Conservation (phyloP, 2,888 invertebrate genomes). For the Meiosimyza decipiens region DNA sequence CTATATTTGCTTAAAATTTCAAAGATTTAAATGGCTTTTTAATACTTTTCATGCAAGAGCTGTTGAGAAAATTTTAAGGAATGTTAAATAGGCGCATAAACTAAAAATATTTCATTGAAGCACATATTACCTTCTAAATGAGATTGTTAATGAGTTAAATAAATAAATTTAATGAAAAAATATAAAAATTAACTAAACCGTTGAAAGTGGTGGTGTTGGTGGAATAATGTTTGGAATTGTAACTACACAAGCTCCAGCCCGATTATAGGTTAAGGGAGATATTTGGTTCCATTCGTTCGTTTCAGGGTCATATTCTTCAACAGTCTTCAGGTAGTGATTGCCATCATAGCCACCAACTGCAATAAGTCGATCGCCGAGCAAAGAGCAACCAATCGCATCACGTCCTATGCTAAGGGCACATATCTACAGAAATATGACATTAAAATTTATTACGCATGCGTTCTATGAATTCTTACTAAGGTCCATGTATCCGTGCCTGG, state of each 20-base stretch:
- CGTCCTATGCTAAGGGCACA: constrained; percentile 85
- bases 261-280: constrained; percentile 81
- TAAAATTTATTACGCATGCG: too few relatives aligned
- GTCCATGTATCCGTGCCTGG: constrained; percentile 87
- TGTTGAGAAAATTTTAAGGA: constrained; percentile 2
- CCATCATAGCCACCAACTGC: constrained; percentile 94
- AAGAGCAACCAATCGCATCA: constrained; percentile 89
- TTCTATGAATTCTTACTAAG: constrained; percentile 66
- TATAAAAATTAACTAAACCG: constrained; percentile 63
- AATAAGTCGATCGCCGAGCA: constrained; percentile 80
- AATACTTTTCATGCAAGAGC: constrained; percentile 22
- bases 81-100: constrained; percentile 25
- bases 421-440: constrained; percentile 63
- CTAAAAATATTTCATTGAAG: constrained; percentile 4
- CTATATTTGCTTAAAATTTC: too few relatives aligned
- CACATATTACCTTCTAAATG: background rate
- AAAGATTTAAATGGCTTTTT: background rate
- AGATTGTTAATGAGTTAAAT: constrained; percentile 34
- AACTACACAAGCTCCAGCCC: constrained; percentile 91
- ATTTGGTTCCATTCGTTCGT: constrained; percentile 83
- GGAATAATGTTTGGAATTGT: constrained; percentile 70
- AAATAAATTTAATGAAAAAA: constrained; percentile 37
- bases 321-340: constrained; percentile 84
- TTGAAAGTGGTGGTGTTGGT: constrained; percentile 61
- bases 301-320: constrained; percentile 90